Conservation (phyloP, 2,113 vertebrate genomes). For the Nicator chloris region DNA sequence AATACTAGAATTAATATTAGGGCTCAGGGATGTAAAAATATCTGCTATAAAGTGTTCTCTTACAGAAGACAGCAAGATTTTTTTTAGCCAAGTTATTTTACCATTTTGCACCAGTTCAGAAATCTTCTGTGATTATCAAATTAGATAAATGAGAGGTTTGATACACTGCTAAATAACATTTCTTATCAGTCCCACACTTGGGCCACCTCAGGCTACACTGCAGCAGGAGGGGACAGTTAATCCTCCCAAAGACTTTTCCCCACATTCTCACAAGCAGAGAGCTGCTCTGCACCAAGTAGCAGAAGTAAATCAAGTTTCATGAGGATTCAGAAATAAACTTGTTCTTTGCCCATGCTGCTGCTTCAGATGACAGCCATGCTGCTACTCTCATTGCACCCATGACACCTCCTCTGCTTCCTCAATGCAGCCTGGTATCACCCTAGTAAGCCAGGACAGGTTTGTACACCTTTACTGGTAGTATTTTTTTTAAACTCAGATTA, state of each 20-base stretch:
- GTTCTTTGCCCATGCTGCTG: neutral
- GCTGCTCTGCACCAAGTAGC: neutral
- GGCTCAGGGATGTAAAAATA: neutral
- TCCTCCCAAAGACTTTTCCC: neutral
- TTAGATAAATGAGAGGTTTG: neutral
- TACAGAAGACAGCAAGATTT: neutral
- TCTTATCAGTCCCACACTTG: neutral
- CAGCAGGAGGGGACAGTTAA: neutral
- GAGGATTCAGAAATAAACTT: neutral
- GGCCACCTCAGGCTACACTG: rapidly evolving
- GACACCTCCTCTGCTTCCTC: neutral
- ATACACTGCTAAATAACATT: neutral
- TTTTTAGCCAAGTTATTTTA: neutral
- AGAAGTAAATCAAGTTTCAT: neutral
- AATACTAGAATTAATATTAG: neutral
- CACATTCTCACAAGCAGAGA: neutral
- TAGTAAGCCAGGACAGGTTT: neutral
- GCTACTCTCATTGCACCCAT: neutral
- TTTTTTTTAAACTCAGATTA: neutral
- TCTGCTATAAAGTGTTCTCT: neutral
- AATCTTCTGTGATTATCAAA: neutral
- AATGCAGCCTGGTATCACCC: neutral
- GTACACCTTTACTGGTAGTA: neutral
- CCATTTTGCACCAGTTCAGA: neutral
- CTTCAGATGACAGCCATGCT: neutral